Conservation (phyloP, 1,140 invertebrate genomes). For the Lordiphosa clarofinis region DNA sequence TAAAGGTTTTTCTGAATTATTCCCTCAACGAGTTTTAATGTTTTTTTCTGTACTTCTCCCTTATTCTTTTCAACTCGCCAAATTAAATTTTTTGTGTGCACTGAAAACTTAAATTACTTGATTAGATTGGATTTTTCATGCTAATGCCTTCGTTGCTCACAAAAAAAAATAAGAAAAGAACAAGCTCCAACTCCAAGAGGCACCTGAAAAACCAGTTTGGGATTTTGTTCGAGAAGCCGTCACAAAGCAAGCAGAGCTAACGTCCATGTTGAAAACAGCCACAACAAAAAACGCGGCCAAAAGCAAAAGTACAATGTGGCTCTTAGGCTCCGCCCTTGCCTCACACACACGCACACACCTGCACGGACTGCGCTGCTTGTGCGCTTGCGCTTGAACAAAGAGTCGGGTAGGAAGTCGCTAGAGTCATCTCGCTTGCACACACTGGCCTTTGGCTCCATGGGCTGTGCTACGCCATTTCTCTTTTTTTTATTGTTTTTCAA, state of each 20-base stretch:
- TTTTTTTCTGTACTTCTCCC: slow-evolving; percentile 7
- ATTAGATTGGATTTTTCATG: slow-evolving; percentile 58
- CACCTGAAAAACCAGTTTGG: slow-evolving; percentile 53
- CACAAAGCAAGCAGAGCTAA: slow-evolving; percentile 25
- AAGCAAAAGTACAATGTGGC: slow-evolving; percentile 45
- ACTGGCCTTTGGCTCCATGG: not conserved
- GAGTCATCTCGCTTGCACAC: slow-evolving; percentile 50
- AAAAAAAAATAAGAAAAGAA: slow-evolving; percentile 31
- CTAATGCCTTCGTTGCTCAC: slow-evolving; percentile 15
- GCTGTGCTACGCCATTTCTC: slow-evolving; percentile 60
- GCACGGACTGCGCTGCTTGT: slow-evolving; percentile 12
- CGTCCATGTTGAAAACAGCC: slow-evolving; percentile 61
- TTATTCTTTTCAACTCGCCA: slow-evolving; percentile 22
- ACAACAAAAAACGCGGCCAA: slow-evolving; percentile 27
- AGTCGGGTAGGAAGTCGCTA: slow-evolving; percentile 33
- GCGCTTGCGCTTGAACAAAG: slow-evolving; percentile 66
- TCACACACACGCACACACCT: slow-evolving; percentile 11
- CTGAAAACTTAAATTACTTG: slow-evolving; percentile 62
- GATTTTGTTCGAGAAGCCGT: slow-evolving; percentile 21
- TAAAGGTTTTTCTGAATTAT: too few relatives aligned
- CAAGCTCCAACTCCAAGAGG: slow-evolving; percentile 13
- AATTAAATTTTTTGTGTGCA: slow-evolving; percentile 23
- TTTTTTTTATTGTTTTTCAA: slow-evolving; percentile 22
- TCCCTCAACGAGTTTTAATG: slow-evolving; percentile 18
- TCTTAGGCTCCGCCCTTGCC: slow-evolving; percentile 53